These are phyloP conservation scores for Incurvaria masculella DNA, from an alignment of 2,888 invertebrate species.

Conservation along the genomic window DNA sequence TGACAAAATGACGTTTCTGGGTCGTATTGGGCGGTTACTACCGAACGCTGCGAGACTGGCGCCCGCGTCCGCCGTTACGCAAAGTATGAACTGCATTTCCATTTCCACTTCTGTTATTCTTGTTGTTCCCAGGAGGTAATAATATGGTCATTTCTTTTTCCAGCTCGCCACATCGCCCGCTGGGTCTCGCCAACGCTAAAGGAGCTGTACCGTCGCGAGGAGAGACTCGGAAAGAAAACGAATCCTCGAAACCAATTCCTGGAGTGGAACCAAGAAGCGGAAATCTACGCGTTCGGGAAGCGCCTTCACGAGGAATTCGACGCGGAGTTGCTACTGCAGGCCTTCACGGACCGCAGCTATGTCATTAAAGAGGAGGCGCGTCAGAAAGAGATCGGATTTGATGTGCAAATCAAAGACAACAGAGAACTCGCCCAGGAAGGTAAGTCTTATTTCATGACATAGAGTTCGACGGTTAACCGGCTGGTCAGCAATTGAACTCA, in stretches of 20 bases:
- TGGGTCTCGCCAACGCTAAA: conserved; percentile 69
- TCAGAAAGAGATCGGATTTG: conserved; percentile 68
- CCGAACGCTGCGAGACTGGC: too few species aligned
- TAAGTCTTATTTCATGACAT: conserved; percentile 18
- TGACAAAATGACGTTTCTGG: too few species aligned
- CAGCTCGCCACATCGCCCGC: conserved; percentile 46
- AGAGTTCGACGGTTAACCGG: too few species aligned
- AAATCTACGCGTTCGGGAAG: conserved; percentile 84
- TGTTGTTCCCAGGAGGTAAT: too few species aligned
- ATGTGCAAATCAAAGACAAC: conserved; percentile 66
- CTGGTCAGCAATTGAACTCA: too few species aligned
- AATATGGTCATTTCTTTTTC: too few species aligned
- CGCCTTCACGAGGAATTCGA: conserved; percentile 83
- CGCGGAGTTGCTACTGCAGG: conserved; percentile 63
- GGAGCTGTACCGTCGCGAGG: conserved; percentile 57
- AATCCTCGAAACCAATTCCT: conserved; percentile 59
- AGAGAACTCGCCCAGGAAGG: conserved; percentile 63
- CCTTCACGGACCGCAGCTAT: conserved; percentile 79
- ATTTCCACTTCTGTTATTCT: too few species aligned
- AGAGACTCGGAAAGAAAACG: conserved; percentile 51
- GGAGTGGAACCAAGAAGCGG: conserved; percentile 89
- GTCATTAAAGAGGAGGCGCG: conserved; percentile 66
- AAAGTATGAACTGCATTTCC: too few species aligned
- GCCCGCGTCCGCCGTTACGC: too few species aligned
- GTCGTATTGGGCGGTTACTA: too few species aligned